Conservation (phyloP, 2,113 vertebrate species). For the Ailuropoda melanoleuca region DNA sequence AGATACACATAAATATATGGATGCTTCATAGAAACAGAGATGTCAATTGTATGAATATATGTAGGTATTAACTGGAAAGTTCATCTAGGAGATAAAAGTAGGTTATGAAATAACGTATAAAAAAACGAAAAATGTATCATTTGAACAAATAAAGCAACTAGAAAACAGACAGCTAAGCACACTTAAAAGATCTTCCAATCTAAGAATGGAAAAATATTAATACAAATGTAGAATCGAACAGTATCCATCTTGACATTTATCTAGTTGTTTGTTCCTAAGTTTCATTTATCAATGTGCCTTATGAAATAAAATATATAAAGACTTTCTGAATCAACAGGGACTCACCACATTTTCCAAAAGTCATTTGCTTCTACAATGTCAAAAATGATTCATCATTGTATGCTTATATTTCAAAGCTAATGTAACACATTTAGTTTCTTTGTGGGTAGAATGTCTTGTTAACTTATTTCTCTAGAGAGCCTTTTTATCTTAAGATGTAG, state of each 20-base stretch:
- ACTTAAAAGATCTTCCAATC: background rate
- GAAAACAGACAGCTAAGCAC: background rate
- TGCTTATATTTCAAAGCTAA: slow-evolving; percentile 65
- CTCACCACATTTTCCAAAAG: slow-evolving; percentile 52
- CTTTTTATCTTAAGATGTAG: slow-evolving; percentile 50
- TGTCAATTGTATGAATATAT: background rate
- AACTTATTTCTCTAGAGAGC: slow-evolving; percentile 49
- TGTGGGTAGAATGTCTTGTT: slow-evolving; percentile 51
- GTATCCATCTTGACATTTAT: slow-evolving; percentile 51
- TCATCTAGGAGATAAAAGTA: background rate
- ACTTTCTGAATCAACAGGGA: slow-evolving; percentile 36
- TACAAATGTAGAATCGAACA: background rate
- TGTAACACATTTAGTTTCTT: slow-evolving; percentile 47
- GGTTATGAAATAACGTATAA: background rate
- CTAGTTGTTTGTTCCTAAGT: slow-evolving; percentile 44
- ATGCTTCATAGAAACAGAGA: background rate
- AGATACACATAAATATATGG: background rate
- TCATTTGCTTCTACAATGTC: slow-evolving; percentile 61
- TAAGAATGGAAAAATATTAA: background rate
- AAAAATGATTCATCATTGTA: slow-evolving; percentile 66
- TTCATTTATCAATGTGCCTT: slow-evolving; percentile 47
- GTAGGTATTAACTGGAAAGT: background rate
- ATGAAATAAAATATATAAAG: slow-evolving; percentile 52
- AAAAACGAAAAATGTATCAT: slow-evolving; percentile 51
- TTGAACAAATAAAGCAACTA: slow-evolving; percentile 25